Evolutionary conservation across 2,888 invertebrate species (phyloP), one percentile per base, ranked within the genome.

Genomic region (Catocala nupta): DNA sequence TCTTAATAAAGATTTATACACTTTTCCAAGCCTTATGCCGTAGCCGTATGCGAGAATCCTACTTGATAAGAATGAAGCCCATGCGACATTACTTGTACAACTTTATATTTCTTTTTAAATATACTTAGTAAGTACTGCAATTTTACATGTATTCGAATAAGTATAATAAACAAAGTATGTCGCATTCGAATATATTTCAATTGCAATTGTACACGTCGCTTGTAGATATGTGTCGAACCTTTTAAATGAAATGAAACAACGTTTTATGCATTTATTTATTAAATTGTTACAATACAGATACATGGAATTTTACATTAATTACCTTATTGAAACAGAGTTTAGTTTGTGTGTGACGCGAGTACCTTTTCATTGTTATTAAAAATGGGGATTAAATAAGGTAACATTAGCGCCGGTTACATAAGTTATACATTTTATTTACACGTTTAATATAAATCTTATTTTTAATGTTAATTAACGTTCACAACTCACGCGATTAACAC

Each of bases 331-430:
- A 63, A 64, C 55, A 67, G 57, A 53, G 47, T 57, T 74, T 71
- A 80, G 63, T 65, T 71, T 70, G 80, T 81, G 77, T 72, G 71
- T 74, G 86, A 87, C 88, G 90, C 89, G 89, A 78, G 88, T 89
- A 90, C 91, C 90, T 89, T 88, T 84, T 80, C 65, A 78, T 50
- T 77, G 74, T 77, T 73, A 75, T 78, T 81, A 75, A 70, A 73
- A 65, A 71, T 67, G 76, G 80, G 78, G 80, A 81, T 83, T 84
- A 81, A 75, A 83, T 88, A 90, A 94, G 93, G 93, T 94, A 93
- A 93, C 93, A 94, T 93, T 92, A 93, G 93, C 93, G 93, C 93
- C 91, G 87, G 78, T 80, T 82, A 83, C 68, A 76, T 73, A 71
- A 59, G 70, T 72, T 72, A 80, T 76, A 70, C 74, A 68, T 69